These are phyloP conservation scores for Chelmon rostratus DNA, from an alignment of 2,797 vertebrate species.

Conservation along the genomic window DNA sequence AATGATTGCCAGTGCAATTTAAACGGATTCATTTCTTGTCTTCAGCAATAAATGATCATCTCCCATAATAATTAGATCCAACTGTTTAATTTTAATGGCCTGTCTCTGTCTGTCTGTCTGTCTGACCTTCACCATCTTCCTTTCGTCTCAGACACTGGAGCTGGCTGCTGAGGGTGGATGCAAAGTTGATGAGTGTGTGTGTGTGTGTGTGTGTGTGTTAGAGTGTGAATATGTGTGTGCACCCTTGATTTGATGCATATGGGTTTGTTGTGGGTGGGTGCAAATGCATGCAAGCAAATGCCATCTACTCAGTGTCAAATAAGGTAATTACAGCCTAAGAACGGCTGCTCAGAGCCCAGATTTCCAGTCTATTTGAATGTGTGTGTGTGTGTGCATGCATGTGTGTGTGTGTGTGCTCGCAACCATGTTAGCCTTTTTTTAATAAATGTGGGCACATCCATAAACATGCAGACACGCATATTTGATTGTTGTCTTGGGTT, in stretches of 20 bases:
- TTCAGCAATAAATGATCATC: not conserved
- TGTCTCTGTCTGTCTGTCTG: constrained; percentile 12
- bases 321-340: constrained; percentile 32
- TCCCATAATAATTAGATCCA: constrained; percentile 26
- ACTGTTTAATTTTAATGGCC: constrained; percentile 27
- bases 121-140: constrained; percentile 37
- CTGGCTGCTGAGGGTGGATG: constrained; percentile 12
- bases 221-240: constrained; percentile 11
- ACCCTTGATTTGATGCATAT: constrained; percentile 32
- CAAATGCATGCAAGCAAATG: constrained; percentile 34
- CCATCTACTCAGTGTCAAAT: constrained; percentile 40
- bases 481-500: constrained; percentile 13
- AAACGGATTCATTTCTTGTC: not conserved
- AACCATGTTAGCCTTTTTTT: not conserved
- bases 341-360: not conserved
- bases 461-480: not conserved
- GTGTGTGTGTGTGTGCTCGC: not conserved
- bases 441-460: not conserved
- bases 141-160: constrained; percentile 26
- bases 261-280: constrained; percentile 37
- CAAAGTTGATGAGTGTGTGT: not conserved
- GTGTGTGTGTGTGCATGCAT: too few relatives aligned
- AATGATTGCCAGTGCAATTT: not conserved
- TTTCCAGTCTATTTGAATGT: not conserved
- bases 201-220: not conserved